Base-by-base conservation (phyloP, 2,888 invertebrate genomes). In the Eupithecia insigniata region DNA sequence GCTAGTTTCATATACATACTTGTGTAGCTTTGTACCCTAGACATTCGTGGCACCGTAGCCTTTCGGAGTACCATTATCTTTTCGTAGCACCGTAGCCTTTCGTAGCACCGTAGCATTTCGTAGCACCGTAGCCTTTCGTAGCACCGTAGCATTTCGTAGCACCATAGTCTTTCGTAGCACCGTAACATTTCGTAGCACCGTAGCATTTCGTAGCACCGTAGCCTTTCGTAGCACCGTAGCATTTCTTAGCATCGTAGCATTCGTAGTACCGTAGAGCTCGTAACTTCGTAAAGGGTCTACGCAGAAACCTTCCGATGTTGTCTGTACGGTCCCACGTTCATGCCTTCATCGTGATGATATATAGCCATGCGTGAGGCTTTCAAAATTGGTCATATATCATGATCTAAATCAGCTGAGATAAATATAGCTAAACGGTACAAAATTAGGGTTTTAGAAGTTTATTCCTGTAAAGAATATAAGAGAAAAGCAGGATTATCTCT, bases 321-420 rank as follows among this genome's bases (percentile, higher is more conserved):
- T 16, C 60, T 60, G 46, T 22, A 18, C 28, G 4, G 10, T 2
- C 14, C 8, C 71, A 51, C 70, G 64, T 22, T 64, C 64, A 10
- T 14, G 36, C 26, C 34, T 36, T 22, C 61, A 28, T 60, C 30
- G 36, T 7, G 22, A 64, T 64, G 64, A 36, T 64, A 64, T 22
- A 39, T 26, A 64, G 14, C 14, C 26, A 26, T 2, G 36, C 64
- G 32, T 14, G n/a, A 26, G 12, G 36, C 26, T 12, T 16, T 26
- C 14, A 36, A n/a, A 22, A 64, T 39, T 64, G 64, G 22, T 64
- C 36, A 64, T 34, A 22, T 61, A 61, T 61, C 61, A 30, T 30
- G 30, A 34, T 34, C 4, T 32, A 32, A 32, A 62, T 34, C 32
- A 62, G 4, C 22, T 26, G 26, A 14, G 10, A 55, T 55, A 26